phyloP scores from a whole-genome alignment of 2,888 invertebrate genomes.

The Cyclophora punctaria region DNA sequence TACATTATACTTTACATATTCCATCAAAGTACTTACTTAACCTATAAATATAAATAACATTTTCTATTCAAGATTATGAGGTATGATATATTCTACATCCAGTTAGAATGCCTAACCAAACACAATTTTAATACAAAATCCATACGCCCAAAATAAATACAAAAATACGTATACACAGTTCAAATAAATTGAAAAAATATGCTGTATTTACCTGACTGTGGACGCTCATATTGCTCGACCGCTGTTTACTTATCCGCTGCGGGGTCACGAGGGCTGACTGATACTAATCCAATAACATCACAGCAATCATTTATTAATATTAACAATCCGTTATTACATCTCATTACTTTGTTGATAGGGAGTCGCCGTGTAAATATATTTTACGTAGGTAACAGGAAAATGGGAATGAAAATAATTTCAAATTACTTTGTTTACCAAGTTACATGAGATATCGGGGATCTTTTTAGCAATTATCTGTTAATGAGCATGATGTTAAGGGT shows the following conservation, averaged over 20 bases:
- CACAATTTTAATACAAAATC: too few species aligned
- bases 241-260: conserved; percentile 54
- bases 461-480: too few species aligned
- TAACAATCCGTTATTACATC: background rate
- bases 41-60: too few species aligned
- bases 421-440: too few species aligned
- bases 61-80: too few species aligned
- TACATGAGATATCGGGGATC: too few species aligned
- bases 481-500: too few species aligned
- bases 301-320: conserved; percentile 1
- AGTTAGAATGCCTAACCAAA: too few species aligned
- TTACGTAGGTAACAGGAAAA: background rate
- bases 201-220: conserved; percentile 50
- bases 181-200: conserved; percentile 3
- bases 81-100: too few species aligned
- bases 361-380: conserved; percentile 1
- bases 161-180: background rate
- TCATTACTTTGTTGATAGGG: background rate
- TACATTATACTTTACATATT: too few species aligned
- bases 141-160: background rate
- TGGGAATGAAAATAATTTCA: background rate
- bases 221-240: conserved; percentile 40
- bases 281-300: conserved; percentile 36
- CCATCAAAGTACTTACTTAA: too few species aligned
- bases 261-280: conserved; percentile 67